Base-by-base conservation (phyloP, 2,888 invertebrate genomes). In the Harpalus rufipes region DNA sequence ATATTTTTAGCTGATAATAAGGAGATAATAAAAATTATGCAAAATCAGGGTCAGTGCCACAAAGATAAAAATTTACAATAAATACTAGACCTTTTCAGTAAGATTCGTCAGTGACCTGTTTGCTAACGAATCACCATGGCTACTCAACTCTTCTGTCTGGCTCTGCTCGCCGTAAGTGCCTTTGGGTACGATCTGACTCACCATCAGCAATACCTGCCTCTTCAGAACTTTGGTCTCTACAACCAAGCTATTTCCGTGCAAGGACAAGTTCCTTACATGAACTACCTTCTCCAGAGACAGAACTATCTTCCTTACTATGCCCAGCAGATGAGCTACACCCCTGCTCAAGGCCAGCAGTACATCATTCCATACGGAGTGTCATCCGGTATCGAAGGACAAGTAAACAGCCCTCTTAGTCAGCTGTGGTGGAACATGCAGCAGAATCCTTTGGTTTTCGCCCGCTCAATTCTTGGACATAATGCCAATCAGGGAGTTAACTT, bases 91-190 rank as follows among this genome's bases (percentile, higher is more conserved):
- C 44, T 7, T 4, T 2, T 1, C 8, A 12, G n/a, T 12, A 51
- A 4, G 2, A 51, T 8, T 51, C 6, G 10, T 51, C 8, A 51
- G 44, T 51, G 12, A 51, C 12, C 44, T 51, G 44, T 51, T 12
- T 51, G 12, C 12, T 51, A 7, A 51, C 44, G 3, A 51, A 32
- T 32, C 32, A 32, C 32, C 32, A 32, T 51, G 44, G 7, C 44
- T 51, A 10, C 44, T 51, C 12, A 12, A 51, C 10, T 51, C 8
- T 51, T 51, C 44, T 51, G 44, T 12, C 4, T 51, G 44, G 44
- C 44, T 51, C 44, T 51, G 44, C 44, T 51, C 12, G 44, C 18
- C 2, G 72, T 74, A 41, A 44, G 72, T 18, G 72, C 41, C 8
- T 74, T 10, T 21, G 18, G 72, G 16, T 44, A 44, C 14, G 72